Conservation (phyloP, 2,113 vertebrate genomes). For the Brachyistius frenatus region DNA sequence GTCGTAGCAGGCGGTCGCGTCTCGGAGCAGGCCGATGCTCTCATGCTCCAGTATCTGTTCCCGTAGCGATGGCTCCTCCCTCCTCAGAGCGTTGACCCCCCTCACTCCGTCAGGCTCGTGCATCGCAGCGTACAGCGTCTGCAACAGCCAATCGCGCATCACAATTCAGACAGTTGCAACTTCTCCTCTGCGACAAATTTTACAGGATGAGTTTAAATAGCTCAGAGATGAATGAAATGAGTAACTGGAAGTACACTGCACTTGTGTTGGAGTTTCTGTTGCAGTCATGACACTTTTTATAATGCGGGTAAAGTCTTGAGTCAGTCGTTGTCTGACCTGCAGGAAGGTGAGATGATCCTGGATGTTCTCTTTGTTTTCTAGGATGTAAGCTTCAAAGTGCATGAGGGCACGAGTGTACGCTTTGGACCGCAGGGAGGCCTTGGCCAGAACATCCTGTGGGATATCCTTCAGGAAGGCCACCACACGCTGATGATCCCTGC, state of each 20-base stretch:
- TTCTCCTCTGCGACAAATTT: not conserved
- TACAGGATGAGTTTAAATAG: not conserved
- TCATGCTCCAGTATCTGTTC: slow-evolving; percentile 99
- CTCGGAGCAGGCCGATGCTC: slow-evolving; percentile 94
- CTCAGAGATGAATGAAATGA: not conserved
- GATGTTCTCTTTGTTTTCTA: slow-evolving; percentile 95
- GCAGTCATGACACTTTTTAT: too few species aligned
- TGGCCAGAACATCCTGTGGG: slow-evolving; percentile 94
- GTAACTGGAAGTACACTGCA: too few species aligned
- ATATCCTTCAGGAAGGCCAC: slow-evolving; percentile 93
- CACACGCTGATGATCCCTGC: slow-evolving; percentile 91
- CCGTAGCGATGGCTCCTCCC: slow-evolving; percentile 93
- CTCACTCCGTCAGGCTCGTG: slow-evolving; percentile 97
- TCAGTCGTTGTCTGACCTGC: slow-evolving; percentile 85
- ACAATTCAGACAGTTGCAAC: not conserved
- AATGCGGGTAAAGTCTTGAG: not conserved
- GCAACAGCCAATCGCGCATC: slow-evolving; percentile 6
- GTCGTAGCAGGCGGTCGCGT: slow-evolving; percentile 97
- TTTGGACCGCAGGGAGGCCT: slow-evolving; percentile 95
- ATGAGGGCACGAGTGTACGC: slow-evolving; percentile 98
- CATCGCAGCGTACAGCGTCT: slow-evolving; percentile 95
- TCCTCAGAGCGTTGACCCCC: slow-evolving; percentile 94
- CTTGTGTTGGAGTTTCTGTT: too few species aligned
- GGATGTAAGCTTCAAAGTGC: slow-evolving; percentile 97
- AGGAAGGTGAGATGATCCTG: slow-evolving; percentile 97